A percentile compares a stretch with the other conserved stretches of the same genome.
These are phyloP conservation scores for Campoletis raptor DNA, from an alignment of 2,888 invertebrate genomes.

Conservation along the genomic window DNA sequence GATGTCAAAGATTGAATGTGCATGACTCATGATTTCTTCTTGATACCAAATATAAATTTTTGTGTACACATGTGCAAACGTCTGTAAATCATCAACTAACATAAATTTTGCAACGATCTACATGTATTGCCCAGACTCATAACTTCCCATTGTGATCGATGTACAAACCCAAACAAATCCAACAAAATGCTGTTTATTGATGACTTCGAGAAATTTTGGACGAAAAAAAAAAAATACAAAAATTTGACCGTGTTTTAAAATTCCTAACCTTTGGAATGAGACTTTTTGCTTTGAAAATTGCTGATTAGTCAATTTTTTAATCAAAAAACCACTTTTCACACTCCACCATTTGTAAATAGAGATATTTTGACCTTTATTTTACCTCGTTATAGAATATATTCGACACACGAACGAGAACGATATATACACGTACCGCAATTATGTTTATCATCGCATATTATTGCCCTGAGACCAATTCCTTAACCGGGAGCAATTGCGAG, in stretches of 20 bases:
- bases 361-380: background rate
- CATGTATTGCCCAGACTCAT: no score
- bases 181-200: no score
- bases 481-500: slow-evolving; percentile 36
- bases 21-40: slow-evolving; percentile 20
- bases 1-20: slow-evolving; percentile 23
- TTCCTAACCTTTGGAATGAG: no score
- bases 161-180: no score
- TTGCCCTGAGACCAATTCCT: slow-evolving; percentile 41
- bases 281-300: no score
- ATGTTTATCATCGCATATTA: slow-evolving; percentile 33
- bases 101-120: background rate
- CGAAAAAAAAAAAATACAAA: no score
- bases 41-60: slow-evolving; percentile 1
- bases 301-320: background rate
- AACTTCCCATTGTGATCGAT: no score
- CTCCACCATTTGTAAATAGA: background rate
- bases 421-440: slow-evolving; percentile 31
- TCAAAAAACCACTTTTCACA: no score
- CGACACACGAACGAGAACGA: slow-evolving; percentile 5
- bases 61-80: background rate
- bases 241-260: no score
- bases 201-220: no score
- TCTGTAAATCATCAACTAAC: background rate
- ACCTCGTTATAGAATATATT: slow-evolving; percentile 1